phyloP scores from a whole-genome alignment of 2,888 invertebrate genomes.

The Cataglyphis rosenhaueri region DNA sequence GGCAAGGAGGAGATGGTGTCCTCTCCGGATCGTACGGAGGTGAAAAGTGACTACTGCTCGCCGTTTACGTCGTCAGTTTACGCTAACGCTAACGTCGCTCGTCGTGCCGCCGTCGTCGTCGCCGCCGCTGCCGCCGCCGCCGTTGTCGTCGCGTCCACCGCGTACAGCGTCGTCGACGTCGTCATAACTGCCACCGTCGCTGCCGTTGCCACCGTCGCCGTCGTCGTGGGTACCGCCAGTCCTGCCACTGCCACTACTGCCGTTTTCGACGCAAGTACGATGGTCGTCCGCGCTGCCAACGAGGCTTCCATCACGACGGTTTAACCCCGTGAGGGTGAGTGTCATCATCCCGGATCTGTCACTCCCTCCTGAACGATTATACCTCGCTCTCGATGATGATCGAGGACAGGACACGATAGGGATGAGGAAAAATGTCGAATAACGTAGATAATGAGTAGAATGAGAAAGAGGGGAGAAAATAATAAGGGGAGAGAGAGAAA shows the following conservation, averaged over 20 bases:
- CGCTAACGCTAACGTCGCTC: conserved; percentile 43
- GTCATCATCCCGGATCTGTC: conserved; percentile 1
- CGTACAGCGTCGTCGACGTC: conserved; percentile 48
- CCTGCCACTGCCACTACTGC: conserved; percentile 74
- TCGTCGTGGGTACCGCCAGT: conserved; percentile 44
- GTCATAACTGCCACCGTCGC: conserved; percentile 15
- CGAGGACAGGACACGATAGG: conserved; percentile 2
- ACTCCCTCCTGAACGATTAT: background rate
- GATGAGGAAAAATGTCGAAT: conserved; percentile 21
- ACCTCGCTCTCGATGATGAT: background rate
- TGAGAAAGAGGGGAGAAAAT: background rate
- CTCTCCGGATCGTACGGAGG: conserved; percentile 70
- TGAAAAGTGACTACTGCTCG: conserved; percentile 65
- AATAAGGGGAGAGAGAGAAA: background rate
- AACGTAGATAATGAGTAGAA: conserved; percentile 12
- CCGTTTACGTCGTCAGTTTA: background rate
- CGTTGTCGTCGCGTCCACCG: conserved; percentile 39
- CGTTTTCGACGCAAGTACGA: conserved; percentile 64
- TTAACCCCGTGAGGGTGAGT: conserved; percentile 69
- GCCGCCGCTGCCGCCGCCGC: conserved; percentile 32
- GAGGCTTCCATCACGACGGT: conserved; percentile 67
- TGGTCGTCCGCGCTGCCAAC: conserved; percentile 63
- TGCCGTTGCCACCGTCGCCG: conserved; percentile 24
- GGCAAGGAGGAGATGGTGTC: conserved; percentile 73
- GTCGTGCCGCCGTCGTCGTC: conserved; percentile 27